Base-by-base conservation (phyloP, 2,113 vertebrate species). In the Pteronura brasiliensis region DNA sequence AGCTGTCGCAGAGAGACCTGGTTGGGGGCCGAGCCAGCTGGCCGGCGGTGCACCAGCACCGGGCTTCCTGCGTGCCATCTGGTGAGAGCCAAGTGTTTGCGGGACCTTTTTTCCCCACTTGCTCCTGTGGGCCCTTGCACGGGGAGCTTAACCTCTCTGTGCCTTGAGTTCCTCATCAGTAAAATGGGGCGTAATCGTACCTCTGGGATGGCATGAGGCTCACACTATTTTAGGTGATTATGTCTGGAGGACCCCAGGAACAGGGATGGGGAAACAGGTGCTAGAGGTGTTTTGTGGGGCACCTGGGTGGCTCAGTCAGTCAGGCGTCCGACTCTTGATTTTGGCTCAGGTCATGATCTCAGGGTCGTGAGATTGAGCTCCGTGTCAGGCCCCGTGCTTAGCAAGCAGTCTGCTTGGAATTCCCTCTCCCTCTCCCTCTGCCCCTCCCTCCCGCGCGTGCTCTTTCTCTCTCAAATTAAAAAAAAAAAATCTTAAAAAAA, bases 21-120 rank as follows among this genome's bases (percentile, higher is more conserved):
- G 21, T 21, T 27, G 69, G 27, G 13, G 34, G 1, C 29, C 0
- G 0, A 65, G 25, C 44, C 18, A 6, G 12, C 59, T 1, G 7
- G 57, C 3, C 7, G 49, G 34, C 7, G 0, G 39, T 0, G 0
- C 1, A 0, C 14, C 7, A 21, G 1, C 61, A 9, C 8, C 0
- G 1, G 15, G 61, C 61, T 9, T 84, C 88, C 27, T 18, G 67
- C 2, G 0, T 44, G 52, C 59, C 52, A 13, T 1, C 34, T 15
- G 2, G 12, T 1, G 49, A 13, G 25, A 36, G 5, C 0, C 2
- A 7, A 7, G 29, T 34, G 52, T 42, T 67, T 4, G 0, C 3
- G 29, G n/a, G 4, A 12, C 36, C 31, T 65, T 2, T 3, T 59
- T 47, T 61, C 31, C 31, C 29, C 34, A 31, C 52, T 39, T 2